phyloP scores from a whole-genome alignment of 2,113 vertebrate species.

The Ptyas mucosa region DNA sequence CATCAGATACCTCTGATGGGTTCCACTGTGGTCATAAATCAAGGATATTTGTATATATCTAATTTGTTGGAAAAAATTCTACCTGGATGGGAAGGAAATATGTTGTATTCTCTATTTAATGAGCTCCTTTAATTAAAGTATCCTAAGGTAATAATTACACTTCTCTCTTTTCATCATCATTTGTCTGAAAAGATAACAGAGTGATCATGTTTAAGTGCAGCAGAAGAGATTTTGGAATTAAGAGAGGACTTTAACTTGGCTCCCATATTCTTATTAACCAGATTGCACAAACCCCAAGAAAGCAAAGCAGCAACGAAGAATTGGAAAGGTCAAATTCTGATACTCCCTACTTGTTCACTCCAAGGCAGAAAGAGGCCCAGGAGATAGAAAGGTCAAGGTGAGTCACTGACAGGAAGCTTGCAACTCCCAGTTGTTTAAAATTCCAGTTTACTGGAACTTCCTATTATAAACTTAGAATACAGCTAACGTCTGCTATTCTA shows the following conservation, averaged over 20 bases:
- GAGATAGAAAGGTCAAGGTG: background rate
- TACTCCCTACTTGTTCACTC: background rate
- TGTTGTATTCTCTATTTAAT: background rate
- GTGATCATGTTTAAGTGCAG: background rate
- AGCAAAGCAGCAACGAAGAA: background rate
- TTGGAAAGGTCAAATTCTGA: background rate
- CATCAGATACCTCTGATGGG: background rate
- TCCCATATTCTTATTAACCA: background rate
- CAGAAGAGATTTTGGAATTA: background rate
- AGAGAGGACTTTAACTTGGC: background rate
- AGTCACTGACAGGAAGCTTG: background rate
- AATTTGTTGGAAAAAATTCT: background rate
- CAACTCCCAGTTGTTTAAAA: background rate
- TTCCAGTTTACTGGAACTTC: background rate
- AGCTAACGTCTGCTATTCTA: background rate
- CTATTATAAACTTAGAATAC: slow-evolving; percentile 4
- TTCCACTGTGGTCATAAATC: background rate
- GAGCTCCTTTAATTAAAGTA: background rate
- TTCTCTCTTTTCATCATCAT: background rate
- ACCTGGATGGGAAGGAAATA: background rate
- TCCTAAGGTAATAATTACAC: background rate
- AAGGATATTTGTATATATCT: background rate
- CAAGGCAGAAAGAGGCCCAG: background rate
- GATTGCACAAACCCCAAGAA: background rate
- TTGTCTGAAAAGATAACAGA: background rate